A percentile compares a stretch with the other conserved stretches of the same genome.
These are phyloP conservation scores for Schrankia costaestrigalis DNA, from an alignment of 2,888 invertebrate species.

Conservation along the genomic window DNA sequence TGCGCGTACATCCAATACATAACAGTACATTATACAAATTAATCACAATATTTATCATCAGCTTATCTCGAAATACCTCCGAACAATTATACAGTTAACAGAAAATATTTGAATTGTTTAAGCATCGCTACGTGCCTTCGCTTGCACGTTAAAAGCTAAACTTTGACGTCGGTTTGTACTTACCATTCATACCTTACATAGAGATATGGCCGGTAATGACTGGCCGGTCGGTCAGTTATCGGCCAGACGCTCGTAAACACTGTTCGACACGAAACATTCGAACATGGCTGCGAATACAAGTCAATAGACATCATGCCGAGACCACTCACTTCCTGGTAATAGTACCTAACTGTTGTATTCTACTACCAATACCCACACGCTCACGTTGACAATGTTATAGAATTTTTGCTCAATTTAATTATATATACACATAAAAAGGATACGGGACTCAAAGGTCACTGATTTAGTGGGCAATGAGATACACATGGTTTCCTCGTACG, in stretches of 20 bases:
- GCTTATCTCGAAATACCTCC: constrained; percentile 46
- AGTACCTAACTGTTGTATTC: constrained; percentile 44
- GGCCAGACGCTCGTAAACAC: constrained; percentile 73
- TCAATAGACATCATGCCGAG: constrained; percentile 65
- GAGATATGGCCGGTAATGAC: constrained; percentile 76
- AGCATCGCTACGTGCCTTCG: constrained; percentile 59
- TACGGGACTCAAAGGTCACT: constrained; percentile 54
- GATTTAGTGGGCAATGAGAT: constrained; percentile 49
- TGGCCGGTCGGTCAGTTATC: constrained; percentile 65
- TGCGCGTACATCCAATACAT: no score
- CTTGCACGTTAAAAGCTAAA: constrained; percentile 60
- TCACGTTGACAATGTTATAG: constrained; percentile 29
- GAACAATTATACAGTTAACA: constrained; percentile 58
- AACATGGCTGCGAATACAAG: constrained; percentile 66
- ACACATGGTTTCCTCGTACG: constrained; percentile 39
- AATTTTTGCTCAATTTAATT: constrained; percentile 42
- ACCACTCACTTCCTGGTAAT: constrained; percentile 61
- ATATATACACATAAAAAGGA: constrained; percentile 41
- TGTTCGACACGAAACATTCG: constrained; percentile 66
- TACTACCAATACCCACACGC: constrained; percentile 36
- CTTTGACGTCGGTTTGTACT: constrained; percentile 63
- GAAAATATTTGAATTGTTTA: constrained; percentile 53
- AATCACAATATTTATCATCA: no score
- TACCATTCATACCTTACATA: constrained; percentile 73
- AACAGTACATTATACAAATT: no score